Conservation (phyloP, 2,113 vertebrate genomes). For the Podilymbus podiceps region DNA sequence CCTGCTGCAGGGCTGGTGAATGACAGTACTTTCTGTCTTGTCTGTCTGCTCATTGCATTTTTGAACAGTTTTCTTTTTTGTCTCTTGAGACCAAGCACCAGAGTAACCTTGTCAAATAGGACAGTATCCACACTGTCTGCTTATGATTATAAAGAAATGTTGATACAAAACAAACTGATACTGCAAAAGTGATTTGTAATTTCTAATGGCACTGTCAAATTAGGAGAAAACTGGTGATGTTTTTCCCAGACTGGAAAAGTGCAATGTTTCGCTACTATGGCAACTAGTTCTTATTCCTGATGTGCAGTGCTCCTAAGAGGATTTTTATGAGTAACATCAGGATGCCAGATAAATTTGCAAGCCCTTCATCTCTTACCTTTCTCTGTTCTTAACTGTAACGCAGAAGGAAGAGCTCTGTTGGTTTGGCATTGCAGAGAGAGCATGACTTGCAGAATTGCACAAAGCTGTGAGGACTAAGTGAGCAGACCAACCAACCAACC, state of each 20-base stretch:
- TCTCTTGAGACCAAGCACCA: not conserved
- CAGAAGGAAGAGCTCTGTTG: not conserved
- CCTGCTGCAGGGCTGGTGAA: not conserved
- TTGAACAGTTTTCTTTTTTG: not conserved
- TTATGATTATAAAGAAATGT: not conserved
- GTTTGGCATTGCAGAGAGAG: not conserved
- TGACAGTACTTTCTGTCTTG: not conserved
- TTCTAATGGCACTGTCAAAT: not conserved
- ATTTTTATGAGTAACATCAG: not conserved
- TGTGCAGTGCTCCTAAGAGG: not conserved
- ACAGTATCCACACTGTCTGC: not conserved
- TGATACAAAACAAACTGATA: not conserved
- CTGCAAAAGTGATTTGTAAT: not conserved
- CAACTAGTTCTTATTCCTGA: not conserved
- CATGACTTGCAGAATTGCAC: not conserved
- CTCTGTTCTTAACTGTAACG: not conserved
- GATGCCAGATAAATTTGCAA: not conserved
- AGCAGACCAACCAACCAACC: not conserved
- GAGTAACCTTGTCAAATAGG: not conserved
- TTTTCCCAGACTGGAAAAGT: not conserved
- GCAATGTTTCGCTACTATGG: not conserved
- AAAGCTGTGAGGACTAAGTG: not conserved
- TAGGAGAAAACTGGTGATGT: not conserved
- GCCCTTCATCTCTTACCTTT: not conserved
- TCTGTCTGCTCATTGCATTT: not conserved